Evolutionary conservation across 1,140 invertebrate genomes (phyloP), one percentile per base, ranked within the genome.

Genomic region (Rhizoglyphus robini): DNA sequence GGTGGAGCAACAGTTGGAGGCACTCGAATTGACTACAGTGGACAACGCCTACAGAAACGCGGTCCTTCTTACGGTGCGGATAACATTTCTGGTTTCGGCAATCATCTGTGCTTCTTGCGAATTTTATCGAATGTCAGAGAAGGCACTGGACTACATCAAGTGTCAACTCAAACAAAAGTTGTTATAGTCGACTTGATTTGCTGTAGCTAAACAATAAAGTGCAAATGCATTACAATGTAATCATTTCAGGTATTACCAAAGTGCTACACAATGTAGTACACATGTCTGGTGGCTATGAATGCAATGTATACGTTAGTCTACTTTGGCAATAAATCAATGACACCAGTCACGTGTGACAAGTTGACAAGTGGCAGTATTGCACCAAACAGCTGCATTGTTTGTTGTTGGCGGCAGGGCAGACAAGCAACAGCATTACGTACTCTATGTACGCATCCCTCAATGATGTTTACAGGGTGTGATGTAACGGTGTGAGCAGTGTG

Each of bases 1-100:
- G 15, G 46, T 65, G 4, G 68, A 70, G 49, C 61, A 41, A 20
- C 60, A 34, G 15, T 34, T 69, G 8, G 18, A 32, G 13, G 61
- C 66, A 18, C 34, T 68, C 13, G 31, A 32, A 31, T 18, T n/a
- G 30, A n/a, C 23, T 0, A 20, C 13, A 51, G 32, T 48, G 27
- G 38, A 64, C 27, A 3, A 5, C 11, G 29, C 38, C 5, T 11
- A 3, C 29, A 34, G 15, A 31, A 25, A 20, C 18, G 34, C 4
- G 31, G 63, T 27, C 18, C n/a, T 46, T 18, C 32, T n/a, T 20
- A 27, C 27, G n/a, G 18, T 65, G 61, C 31, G 67, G 11, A 29
- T 47, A 8, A 31, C 64, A 18, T 68, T 49, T 48, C 13, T 66
- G n/a, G 25, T 31, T 29, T 68, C 67, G 0, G 54, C 57, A 15